Conservation (phyloP, 2,113 vertebrate genomes). For the Formicarius rufipectus region DNA sequence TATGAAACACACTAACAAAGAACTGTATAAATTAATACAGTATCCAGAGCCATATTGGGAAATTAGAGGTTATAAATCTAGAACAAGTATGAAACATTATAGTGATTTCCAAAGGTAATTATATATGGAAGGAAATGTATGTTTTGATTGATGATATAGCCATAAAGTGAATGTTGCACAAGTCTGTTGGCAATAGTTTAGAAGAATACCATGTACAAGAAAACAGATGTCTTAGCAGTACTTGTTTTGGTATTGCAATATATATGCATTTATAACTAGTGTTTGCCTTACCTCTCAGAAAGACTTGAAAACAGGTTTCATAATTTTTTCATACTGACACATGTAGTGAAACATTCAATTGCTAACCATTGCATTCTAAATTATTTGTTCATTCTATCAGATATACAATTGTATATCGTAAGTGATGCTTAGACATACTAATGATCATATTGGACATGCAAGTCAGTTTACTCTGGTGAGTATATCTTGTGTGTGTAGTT, state of each 20-base stretch:
- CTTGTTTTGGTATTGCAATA: neutral
- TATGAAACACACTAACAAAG: neutral
- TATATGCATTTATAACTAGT: neutral
- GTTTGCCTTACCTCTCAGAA: neutral
- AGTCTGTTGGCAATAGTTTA: neutral
- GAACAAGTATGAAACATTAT: neutral
- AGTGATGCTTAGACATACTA: neutral
- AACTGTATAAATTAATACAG: neutral
- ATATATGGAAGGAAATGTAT: neutral
- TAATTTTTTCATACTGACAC: neutral
- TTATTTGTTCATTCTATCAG: neutral
- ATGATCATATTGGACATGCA: neutral
- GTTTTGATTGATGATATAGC: neutral
- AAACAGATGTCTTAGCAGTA: neutral
- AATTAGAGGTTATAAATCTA: constrained; percentile 28
- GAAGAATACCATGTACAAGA: neutral
- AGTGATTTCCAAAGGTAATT: neutral
- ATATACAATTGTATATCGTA: neutral
- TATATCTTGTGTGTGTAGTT: neutral
- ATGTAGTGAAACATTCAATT: neutral
- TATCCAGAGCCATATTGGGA: neutral
- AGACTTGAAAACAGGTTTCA: neutral
- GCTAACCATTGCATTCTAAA: neutral
- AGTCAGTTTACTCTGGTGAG: neutral
- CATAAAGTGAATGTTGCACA: neutral